Evolutionary conservation across 2,888 invertebrate species (phyloP).

Genomic region (Thera britannica): DNA sequence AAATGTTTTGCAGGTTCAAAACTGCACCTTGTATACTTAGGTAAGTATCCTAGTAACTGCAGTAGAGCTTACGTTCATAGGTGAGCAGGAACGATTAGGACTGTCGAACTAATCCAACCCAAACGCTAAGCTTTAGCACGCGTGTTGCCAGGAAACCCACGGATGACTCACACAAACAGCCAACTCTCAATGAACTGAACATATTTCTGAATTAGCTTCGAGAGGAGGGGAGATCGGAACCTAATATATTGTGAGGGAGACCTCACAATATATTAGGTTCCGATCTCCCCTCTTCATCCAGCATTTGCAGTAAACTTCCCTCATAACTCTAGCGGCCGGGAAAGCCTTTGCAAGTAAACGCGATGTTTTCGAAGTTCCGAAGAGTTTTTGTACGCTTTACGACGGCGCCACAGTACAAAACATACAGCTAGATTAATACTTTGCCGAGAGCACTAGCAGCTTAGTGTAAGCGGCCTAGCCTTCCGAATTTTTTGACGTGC

Average conservation of each 20-base stretch:
- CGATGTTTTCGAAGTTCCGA: slow-evolving; percentile 64
- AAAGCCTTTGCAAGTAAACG: slow-evolving; percentile 71
- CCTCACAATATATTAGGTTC: slow-evolving; percentile 55
- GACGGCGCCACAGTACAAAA: slow-evolving; percentile 28
- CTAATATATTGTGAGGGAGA: slow-evolving; percentile 49
- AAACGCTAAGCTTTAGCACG: not conserved
- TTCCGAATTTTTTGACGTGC: too few relatives aligned
- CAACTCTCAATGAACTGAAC: slow-evolving; percentile 27
- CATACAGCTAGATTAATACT: slow-evolving; percentile 7
- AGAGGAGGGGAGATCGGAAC: slow-evolving; percentile 43
- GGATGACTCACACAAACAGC: slow-evolving; percentile 21
- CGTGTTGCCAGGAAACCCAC: not conserved
- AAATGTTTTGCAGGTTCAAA: too few relatives aligned
- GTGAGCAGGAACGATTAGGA: not conserved
- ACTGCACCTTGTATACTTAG: too few relatives aligned
- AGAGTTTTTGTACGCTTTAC: slow-evolving; percentile 64
- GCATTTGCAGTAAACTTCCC: slow-evolving; percentile 63
- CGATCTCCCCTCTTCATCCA: slow-evolving; percentile 34
- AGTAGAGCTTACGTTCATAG: not conserved
- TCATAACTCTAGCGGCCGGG: slow-evolving; percentile 68
- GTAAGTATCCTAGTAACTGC: too few relatives aligned
- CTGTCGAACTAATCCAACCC: not conserved
- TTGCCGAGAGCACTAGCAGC: not conserved
- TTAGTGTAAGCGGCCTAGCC: too few relatives aligned
- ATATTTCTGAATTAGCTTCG: slow-evolving; percentile 28